Evolutionary conservation across 2,797 vertebrate genomes (phyloP).

Genomic region (Neosilurus mollespiculum): DNA sequence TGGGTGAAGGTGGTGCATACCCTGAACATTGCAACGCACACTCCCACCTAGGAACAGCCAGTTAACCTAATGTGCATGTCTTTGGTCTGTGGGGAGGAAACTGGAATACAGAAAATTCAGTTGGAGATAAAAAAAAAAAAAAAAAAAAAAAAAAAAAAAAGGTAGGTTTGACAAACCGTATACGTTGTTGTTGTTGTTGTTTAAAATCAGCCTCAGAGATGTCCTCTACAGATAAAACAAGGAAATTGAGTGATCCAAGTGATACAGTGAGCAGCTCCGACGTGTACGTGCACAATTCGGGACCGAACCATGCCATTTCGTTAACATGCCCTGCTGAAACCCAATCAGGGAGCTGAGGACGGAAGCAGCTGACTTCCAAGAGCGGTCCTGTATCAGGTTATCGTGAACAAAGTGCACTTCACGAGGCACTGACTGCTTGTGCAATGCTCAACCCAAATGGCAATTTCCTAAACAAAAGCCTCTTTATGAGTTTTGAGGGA

Average conservation of each 20-base stretch:
- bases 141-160: too few species aligned
- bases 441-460: slow-evolving; percentile 33
- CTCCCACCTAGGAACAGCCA: too few species aligned
- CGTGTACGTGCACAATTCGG: neutral
- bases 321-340: neutral
- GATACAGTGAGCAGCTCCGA: neutral
- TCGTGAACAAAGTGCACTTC: slow-evolving; percentile 45
- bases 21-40: too few species aligned
- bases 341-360: neutral
- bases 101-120: too few species aligned
- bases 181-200: too few species aligned
- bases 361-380: slow-evolving; percentile 46
- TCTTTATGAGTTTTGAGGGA: slow-evolving; percentile 46
- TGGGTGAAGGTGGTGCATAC: too few species aligned
- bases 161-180: too few species aligned
- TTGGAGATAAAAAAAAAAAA: too few species aligned
- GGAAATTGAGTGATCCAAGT: neutral
- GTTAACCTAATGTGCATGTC: too few species aligned
- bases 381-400: slow-evolving; percentile 32
- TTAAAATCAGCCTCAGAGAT: neutral
- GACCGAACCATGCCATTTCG: slow-evolving; percentile 16
- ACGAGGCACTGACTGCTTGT: slow-evolving; percentile 27
- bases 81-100: too few species aligned
- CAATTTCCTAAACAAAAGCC: slow-evolving; percentile 50
- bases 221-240: slow-evolving; percentile 17